These are phyloP conservation scores for Saguinus imperator DNA, from an alignment of 2,113 vertebrate species.

Conservation along the genomic window DNA sequence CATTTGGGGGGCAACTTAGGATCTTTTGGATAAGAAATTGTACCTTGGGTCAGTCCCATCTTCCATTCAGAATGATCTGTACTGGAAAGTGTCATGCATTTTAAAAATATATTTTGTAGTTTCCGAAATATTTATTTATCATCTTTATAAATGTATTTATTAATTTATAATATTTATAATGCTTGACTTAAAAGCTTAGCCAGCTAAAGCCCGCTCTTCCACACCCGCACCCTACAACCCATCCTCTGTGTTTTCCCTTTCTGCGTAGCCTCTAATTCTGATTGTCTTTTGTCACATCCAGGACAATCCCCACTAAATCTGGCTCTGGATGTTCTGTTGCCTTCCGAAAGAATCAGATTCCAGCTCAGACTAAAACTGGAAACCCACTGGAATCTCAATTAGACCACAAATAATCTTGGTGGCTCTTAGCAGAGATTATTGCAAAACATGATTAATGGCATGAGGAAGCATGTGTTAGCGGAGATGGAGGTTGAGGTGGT, in stretches of 20 bases:
- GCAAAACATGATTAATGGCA: not conserved
- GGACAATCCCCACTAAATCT: not conserved
- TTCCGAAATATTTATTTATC: not conserved
- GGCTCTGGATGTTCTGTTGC: not conserved
- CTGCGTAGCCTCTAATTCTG: not conserved
- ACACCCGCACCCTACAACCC: rapidly evolving
- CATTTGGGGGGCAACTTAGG: not conserved
- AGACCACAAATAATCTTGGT: not conserved
- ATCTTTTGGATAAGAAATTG: not conserved
- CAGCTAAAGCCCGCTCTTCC: not conserved
- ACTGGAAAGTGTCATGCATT: not conserved
- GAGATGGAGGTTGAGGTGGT: rapidly evolving
- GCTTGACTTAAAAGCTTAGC: not conserved
- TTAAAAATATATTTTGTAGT: not conserved
- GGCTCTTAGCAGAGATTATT: not conserved
- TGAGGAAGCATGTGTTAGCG: not conserved
- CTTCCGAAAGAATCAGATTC: not conserved
- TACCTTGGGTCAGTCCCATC: not conserved
- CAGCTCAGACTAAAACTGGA: not conserved
- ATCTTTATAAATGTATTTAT: too few species aligned
- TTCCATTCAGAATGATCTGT: not conserved
- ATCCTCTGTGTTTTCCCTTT: not conserved
- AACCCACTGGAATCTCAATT: not conserved
- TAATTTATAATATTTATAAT: too few species aligned
- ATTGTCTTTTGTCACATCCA: not conserved